phyloP scores from a whole-genome alignment of 1,140 invertebrate genomes.

The Brachystomella parvula region DNA sequence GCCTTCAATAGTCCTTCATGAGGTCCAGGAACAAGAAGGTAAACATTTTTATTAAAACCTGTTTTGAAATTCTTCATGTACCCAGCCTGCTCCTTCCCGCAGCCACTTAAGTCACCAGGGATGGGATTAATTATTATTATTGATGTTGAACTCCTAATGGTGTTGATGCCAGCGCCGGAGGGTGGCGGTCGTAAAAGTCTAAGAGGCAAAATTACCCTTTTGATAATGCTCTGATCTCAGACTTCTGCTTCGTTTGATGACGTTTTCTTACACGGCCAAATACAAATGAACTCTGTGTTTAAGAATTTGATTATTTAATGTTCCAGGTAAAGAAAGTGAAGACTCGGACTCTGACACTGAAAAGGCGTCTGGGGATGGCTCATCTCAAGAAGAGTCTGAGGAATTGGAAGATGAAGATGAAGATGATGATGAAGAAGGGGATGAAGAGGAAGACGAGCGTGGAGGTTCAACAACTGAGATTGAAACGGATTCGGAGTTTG shows the following conservation, averaged over 20 bases:
- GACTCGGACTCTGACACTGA: conserved; percentile 37
- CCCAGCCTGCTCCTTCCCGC: too few species aligned
- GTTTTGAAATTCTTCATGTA: too few species aligned
- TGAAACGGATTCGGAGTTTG: conserved; percentile 83
- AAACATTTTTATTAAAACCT: neutral
- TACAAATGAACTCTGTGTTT: too few species aligned
- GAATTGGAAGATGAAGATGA: conserved; percentile 53
- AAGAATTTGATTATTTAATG: neutral
- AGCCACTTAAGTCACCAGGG: too few species aligned
- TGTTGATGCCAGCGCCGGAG: too few species aligned
- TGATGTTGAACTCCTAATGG: too few species aligned
- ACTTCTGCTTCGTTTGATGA: too few species aligned
- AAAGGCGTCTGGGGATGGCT: conserved; percentile 43
- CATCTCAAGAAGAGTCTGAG: conserved; percentile 49
- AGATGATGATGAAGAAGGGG: conserved; percentile 56
- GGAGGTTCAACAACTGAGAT: conserved; percentile 81
- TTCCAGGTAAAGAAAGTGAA: conserved; percentile 12
- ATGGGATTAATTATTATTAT: too few species aligned
- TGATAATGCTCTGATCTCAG: too few species aligned
- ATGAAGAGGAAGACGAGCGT: conserved; percentile 51
- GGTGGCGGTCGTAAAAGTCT: too few species aligned
- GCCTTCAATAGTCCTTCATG: neutral
- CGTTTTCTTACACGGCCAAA: too few species aligned
- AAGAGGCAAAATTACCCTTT: too few species aligned
- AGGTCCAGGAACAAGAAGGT: neutral